Evolutionary conservation across 2,888 invertebrate genomes (phyloP).

Genomic region (Ferdinandea cuprea): DNA sequence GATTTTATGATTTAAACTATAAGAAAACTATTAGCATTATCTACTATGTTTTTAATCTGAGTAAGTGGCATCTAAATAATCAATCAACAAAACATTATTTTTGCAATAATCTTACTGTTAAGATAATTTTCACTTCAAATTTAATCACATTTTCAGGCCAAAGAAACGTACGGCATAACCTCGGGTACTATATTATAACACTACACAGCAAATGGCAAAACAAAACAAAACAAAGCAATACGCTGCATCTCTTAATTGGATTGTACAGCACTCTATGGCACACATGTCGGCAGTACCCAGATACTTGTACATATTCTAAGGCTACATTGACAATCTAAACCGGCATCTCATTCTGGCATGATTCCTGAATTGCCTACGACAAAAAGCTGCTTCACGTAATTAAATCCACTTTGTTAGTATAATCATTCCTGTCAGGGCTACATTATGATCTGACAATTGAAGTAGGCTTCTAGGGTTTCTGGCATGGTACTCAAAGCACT

Average conservation of each 20-base stretch:
- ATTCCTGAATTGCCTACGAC: conserved; percentile 61
- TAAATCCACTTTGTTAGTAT: conserved; percentile 74
- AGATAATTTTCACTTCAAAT: too few species aligned
- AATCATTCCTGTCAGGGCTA: conserved; percentile 69
- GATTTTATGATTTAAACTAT: too few species aligned
- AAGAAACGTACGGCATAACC: too few species aligned
- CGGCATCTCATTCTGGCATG: conserved; percentile 45
- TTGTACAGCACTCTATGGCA: conserved; percentile 19
- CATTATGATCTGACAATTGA: conserved; percentile 72
- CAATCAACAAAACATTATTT: too few species aligned
- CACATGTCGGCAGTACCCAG: background rate
- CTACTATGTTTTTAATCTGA: too few species aligned
- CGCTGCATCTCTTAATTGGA: conserved; percentile 17
- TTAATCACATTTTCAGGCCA: too few species aligned
- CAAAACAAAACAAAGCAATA: background rate
- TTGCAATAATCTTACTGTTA: too few species aligned
- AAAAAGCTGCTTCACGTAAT: conserved; percentile 73
- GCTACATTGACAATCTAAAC: conserved; percentile 2
- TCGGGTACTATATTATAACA: too few species aligned
- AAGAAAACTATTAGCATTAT: too few species aligned
- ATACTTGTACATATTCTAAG: conserved; percentile 4
- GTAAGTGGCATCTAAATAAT: too few species aligned
- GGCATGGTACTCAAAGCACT: conserved; percentile 57
- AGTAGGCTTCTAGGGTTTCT: conserved; percentile 68
- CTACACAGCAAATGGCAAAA: background rate